These are phyloP conservation scores for Pteria penguin DNA, from an alignment of 2,888 invertebrate species.

Conservation along the genomic window DNA sequence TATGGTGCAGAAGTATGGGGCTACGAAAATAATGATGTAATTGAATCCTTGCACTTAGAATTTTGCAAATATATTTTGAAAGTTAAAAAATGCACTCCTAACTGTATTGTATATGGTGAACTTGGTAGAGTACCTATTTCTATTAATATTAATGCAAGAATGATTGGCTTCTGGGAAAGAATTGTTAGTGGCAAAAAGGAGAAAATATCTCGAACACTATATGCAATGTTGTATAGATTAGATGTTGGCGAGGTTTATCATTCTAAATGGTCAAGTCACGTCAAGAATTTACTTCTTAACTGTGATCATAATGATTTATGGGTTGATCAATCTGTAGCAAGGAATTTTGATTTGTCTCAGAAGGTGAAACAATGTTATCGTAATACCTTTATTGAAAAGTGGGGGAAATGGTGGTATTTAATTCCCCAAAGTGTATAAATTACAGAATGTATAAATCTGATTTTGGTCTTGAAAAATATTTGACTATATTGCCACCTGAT, in stretches of 20 bases:
- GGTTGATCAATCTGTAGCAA: too few species aligned
- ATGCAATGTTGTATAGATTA: constrained; percentile 13
- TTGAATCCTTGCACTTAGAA: too few species aligned
- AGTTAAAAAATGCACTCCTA: constrained; percentile 4
- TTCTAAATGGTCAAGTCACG: too few species aligned
- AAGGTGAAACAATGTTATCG: too few species aligned
- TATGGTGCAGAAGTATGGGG: not conserved
- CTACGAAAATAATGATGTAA: not conserved
- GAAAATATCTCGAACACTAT: constrained; percentile 20
- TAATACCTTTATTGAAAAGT: too few species aligned
- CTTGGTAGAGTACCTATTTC: constrained; percentile 6
- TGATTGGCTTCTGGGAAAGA: constrained; percentile 12
- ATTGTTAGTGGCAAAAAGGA: constrained; percentile 18
- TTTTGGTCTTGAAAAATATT: too few species aligned
- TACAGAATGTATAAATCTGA: too few species aligned
- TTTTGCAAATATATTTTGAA: constrained; percentile 9
- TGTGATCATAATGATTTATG: too few species aligned
- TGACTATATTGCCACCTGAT: not conserved
- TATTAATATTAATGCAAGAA: constrained; percentile 17
- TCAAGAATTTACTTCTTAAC: too few species aligned
- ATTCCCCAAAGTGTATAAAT: constrained; percentile 1
- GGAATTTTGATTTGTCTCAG: too few species aligned
- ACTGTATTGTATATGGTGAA: constrained; percentile 11
- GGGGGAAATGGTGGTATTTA: not conserved
- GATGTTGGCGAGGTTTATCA: too few species aligned